These are phyloP conservation scores for Daktulosphaira vitifoliae DNA, from an alignment of 1,140 invertebrate species.

Conservation along the genomic window DNA sequence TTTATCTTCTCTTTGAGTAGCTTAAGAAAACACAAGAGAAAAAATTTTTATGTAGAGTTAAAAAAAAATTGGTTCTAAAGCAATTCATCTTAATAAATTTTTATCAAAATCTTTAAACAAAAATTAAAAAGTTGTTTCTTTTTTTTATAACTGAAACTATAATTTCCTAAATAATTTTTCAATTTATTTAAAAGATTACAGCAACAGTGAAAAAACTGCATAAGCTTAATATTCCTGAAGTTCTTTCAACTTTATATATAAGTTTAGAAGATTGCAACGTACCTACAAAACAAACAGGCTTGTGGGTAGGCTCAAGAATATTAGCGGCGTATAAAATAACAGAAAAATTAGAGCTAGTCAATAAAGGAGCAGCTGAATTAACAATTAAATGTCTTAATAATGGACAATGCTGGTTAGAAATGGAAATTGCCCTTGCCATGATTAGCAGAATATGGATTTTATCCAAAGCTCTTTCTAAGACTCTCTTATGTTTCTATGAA, in stretches of 20 bases:
- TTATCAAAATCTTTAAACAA: not conserved
- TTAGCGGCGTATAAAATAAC: not conserved
- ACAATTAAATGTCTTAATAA: conserved; percentile 7
- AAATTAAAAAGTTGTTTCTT: not conserved
- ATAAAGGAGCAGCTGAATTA: conserved; percentile 5
- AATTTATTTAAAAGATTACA: too few relatives aligned
- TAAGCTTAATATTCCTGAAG: not conserved
- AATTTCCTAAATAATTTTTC: too few relatives aligned
- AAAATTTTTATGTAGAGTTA: too few relatives aligned
- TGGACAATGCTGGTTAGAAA: conserved; percentile 26
- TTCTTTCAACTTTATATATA: not conserved
- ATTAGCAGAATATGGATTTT: conserved; percentile 24
- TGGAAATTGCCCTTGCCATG: conserved; percentile 21
- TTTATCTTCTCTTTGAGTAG: too few relatives aligned
- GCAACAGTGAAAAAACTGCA: conserved; percentile 6
- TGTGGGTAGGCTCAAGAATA: conserved; percentile 4
- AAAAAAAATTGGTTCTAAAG: too few relatives aligned
- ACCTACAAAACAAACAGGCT: not conserved
- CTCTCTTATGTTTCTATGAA: not conserved
- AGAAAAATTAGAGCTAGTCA: not conserved
- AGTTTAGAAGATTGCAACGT: conserved; percentile 9
- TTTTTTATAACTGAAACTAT: too few relatives aligned
- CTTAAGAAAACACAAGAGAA: too few relatives aligned
- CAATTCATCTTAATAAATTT: not conserved
- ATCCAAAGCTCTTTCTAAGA: not conserved